Base-by-base conservation (phyloP, 1,140 invertebrate genomes). In the Mizuhopecten yessoensis region DNA sequence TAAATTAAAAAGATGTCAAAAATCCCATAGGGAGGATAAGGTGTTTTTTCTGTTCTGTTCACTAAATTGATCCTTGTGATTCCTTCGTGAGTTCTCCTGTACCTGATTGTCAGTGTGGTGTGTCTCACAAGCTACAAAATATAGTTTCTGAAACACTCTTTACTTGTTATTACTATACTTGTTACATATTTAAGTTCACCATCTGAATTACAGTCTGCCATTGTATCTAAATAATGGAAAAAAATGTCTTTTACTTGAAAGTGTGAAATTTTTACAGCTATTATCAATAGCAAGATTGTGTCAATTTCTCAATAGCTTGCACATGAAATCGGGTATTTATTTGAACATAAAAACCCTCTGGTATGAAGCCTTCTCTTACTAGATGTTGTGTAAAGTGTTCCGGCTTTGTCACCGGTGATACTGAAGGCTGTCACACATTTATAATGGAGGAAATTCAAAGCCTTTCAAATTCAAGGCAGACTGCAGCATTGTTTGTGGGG, bases 381-480 rank as follows among this genome's bases (percentile, higher is more conserved):
- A 75, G 17, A 75, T 75, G 57, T 75, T 75, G 57, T n/a, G 57
- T 75, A 29, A 75, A 7, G n/a, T 75, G n/a, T 75, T n/a, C 23
- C 23, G 1, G 23, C n/a, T 29, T 75, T 75, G n/a, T 75, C n/a
- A 17, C 5, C 57, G 7, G 0, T 75, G 57, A 45, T 75, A 13
- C 57, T 29, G n/a, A 75, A 5, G 57, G 29, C 9, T 75, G 57
- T 75, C 57, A 75, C 23, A 11, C 7, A 29, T 75, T 75, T 2
- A 75, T n/a, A 75, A n/a, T 29, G 57, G 11, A 29, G 57, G 57
- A 75, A 75, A 75, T 75, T 75, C 57, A 75, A 75, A 75, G 57
- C 57, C 57, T 75, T 75, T n/a, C 1, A 75, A 75, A 23, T 29
- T 75, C 23, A 75, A 75, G n/a, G 57, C 23, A 17, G 57, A 75